Percentiles rank a stretch among this genome's conserved stretches.
phyloP scores from a whole-genome alignment of 2,888 invertebrate species.

The Eilema depressum region DNA sequence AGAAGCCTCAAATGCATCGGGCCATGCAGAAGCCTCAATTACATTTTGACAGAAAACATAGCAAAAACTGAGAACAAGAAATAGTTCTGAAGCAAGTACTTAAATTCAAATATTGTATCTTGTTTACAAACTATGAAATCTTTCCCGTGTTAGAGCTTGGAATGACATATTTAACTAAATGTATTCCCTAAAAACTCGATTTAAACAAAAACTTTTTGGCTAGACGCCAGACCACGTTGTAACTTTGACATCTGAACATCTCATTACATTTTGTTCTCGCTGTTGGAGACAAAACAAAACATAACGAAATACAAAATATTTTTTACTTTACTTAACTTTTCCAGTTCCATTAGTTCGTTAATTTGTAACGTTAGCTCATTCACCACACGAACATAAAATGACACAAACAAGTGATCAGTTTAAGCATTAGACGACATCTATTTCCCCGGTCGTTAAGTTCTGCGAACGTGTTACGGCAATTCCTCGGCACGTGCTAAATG shows the following conservation, averaged over 20 bases:
- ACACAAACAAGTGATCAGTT: conserved; percentile 46
- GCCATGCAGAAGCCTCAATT: too few relatives aligned
- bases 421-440: conserved; percentile 53
- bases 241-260: conserved; percentile 46
- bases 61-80: not conserved
- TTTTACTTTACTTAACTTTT: not conserved
- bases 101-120: not conserved
- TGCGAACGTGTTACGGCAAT: conserved; percentile 78
- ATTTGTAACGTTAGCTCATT: conserved; percentile 4
- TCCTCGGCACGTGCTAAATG: conserved; percentile 83
- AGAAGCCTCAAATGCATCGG: too few relatives aligned
- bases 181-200: conserved; percentile 21
- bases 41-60: too few relatives aligned
- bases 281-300: conserved; percentile 10
- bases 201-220: conserved; percentile 34
- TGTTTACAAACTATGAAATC: not conserved
- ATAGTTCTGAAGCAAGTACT: not conserved
- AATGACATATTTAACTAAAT: conserved; percentile 23
- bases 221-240: conserved; percentile 40
- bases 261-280: conserved; percentile 31
- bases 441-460: conserved; percentile 76
- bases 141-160: not conserved
- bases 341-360: not conserved
- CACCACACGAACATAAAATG: conserved; percentile 14
- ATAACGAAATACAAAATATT: not conserved